Conservation (phyloP, 1,140 invertebrate species). For the Homarus americanus region DNA sequence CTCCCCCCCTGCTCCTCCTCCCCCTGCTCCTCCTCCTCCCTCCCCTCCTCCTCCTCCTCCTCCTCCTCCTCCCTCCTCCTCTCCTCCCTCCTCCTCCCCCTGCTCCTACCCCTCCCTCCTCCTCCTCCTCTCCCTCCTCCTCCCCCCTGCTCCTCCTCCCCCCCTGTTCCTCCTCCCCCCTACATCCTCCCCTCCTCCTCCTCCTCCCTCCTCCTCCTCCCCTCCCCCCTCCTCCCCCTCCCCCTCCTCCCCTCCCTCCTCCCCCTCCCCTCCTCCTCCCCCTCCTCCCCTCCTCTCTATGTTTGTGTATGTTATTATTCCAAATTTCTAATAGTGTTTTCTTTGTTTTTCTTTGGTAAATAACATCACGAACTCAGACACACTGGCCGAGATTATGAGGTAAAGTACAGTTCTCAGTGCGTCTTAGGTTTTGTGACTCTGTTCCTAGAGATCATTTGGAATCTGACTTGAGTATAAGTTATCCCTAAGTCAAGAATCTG, state of each 20-base stretch:
- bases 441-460: too few species aligned
- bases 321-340: too few species aligned
- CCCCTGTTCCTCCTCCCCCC: neutral
- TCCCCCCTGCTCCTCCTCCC: neutral
- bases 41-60: neutral
- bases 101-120: too few species aligned
- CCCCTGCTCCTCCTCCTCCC: neutral
- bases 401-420: too few species aligned
- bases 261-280: neutral
- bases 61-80: neutral
- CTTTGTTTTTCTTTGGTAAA: too few species aligned
- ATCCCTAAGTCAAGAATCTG: too few species aligned
- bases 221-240: neutral
- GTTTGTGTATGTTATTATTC: neutral
- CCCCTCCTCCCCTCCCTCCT: neutral
- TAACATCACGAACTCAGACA: too few species aligned
- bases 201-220: neutral
- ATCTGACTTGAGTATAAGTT: too few species aligned
- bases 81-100: neutral
- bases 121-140: too few species aligned
- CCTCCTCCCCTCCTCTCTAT: neutral
- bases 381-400: too few species aligned
- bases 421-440: too few species aligned
- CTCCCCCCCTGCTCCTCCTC: neutral
- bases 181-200: neutral